Percentiles rank a stretch among this genome's conserved stretches.
Conservation (phyloP, 1,140 invertebrate genomes). For the Bombus fervidus region DNA sequence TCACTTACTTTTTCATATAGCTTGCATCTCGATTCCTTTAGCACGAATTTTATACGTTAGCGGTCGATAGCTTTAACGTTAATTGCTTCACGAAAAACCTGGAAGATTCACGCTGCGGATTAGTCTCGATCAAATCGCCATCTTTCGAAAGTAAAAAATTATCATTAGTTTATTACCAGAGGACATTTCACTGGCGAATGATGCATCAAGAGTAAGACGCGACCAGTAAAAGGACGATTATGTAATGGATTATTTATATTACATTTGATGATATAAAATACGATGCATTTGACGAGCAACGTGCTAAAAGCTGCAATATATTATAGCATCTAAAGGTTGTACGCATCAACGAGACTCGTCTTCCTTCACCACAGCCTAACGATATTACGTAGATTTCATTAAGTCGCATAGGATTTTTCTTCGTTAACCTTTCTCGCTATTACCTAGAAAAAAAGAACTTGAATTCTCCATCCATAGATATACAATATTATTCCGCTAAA, state of each 20-base stretch:
- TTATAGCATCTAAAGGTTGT: neutral
- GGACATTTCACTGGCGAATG: neutral
- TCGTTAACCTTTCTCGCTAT: neutral
- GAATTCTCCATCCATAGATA: neutral
- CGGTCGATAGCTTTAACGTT: neutral
- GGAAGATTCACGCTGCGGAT: neutral
- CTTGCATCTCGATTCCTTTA: neutral
- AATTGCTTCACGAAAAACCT: neutral
- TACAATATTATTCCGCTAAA: neutral
- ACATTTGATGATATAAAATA: neutral
- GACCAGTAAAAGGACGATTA: neutral
- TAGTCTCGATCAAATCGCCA: neutral
- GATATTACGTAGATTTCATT: conserved; percentile 1
- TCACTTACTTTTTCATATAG: neutral
- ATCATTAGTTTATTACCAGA: neutral
- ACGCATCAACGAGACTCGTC: neutral
- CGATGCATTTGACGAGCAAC: neutral
- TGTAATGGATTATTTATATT: conserved; percentile 6
- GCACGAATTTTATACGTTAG: neutral
- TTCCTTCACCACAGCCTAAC: neutral
- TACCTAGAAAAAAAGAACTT: neutral
- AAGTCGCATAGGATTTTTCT: neutral
- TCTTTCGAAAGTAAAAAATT: neutral
- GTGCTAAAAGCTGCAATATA: conserved; percentile 13
- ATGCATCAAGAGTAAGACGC: neutral